Conservation (phyloP, 2,888 invertebrate species). For the Lasioglossum calceatum region DNA sequence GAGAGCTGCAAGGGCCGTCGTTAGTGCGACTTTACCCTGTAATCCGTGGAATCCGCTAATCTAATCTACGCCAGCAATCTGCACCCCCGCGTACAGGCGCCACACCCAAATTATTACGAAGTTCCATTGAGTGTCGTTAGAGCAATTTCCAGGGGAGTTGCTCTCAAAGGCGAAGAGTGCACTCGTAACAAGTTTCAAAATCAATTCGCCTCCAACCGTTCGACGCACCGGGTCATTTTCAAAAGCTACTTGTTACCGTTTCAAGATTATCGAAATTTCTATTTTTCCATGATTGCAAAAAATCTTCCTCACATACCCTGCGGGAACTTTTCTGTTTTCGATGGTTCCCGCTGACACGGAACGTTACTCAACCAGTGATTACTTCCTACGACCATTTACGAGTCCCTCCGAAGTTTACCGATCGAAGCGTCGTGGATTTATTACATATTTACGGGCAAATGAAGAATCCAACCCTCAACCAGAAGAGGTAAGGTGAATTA, state of each 20-base stretch:
- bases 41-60: slow-evolving; percentile 67
- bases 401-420: neutral
- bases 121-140: slow-evolving; percentile 69
- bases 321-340: neutral
- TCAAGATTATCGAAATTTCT: slow-evolving; percentile 5
- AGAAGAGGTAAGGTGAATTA: neutral
- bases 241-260: slow-evolving; percentile 36
- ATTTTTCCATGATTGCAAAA: neutral
- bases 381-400: neutral
- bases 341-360: neutral
- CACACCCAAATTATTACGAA: slow-evolving; percentile 67
- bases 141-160: slow-evolving; percentile 61
- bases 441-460: neutral
- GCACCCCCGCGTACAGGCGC: slow-evolving; percentile 20
- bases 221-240: slow-evolving; percentile 33
- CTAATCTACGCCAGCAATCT: slow-evolving; percentile 63
- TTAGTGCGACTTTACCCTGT: slow-evolving; percentile 61
- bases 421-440: neutral
- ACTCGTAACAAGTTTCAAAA: slow-evolving; percentile 61
- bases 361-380: neutral
- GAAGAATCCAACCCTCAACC: neutral
- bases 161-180: slow-evolving; percentile 54
- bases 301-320: neutral
- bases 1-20: slow-evolving; percentile 37
- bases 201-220: slow-evolving; percentile 39